Evolutionary conservation across 2,888 invertebrate genomes (phyloP), one percentile per base, ranked within the genome.

Genomic region (Drosophila subsilvestris): DNA sequence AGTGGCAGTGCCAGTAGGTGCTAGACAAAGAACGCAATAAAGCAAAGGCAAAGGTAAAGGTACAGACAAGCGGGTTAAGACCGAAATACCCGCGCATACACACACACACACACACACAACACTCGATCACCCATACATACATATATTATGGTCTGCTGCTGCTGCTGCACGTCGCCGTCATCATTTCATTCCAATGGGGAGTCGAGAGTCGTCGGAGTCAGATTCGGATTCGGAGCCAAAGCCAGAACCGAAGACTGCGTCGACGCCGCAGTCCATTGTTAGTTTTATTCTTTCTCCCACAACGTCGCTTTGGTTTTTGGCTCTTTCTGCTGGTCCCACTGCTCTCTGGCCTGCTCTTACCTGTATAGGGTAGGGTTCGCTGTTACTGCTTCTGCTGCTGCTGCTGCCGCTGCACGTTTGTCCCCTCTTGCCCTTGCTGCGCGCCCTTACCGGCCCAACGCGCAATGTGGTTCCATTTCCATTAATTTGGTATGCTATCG

Each of bases 251-350:
- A 37, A 37, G 50, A 18, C 42, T 29, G n/a, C 67, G 47, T 37
- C 53, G 53, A 3, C 80, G 60, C 63, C 69, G 60, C 44, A 68
- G 75, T 83, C 86, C 80, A 85, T 84, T 84, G 83, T 84, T 86
- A 86, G 84, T 88, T 88, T 88, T 83, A 70, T 88, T 84, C 88
- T 86, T 80, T 84, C 83, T 84, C 83, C 88, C 83, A 86, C 83
- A 86, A 82, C 84, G 74, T 68, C 65, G 66, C 71, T 73, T 86
- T 83, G 78, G 80, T 78, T 74, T 71, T 68, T 67, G 57, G 62
- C 74, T 78, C 70, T 59, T 76, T 72, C 71, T 86, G 74, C 70
- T 76, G 74, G 74, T 76, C 71, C 67, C 81, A 72, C 79, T 80
- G 69, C 78, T 65, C 75, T 72, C 75, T 66, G 74, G 63, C 50